Base-by-base conservation (phyloP, 2,888 invertebrate species). In the Drosophila anomalata region DNA sequence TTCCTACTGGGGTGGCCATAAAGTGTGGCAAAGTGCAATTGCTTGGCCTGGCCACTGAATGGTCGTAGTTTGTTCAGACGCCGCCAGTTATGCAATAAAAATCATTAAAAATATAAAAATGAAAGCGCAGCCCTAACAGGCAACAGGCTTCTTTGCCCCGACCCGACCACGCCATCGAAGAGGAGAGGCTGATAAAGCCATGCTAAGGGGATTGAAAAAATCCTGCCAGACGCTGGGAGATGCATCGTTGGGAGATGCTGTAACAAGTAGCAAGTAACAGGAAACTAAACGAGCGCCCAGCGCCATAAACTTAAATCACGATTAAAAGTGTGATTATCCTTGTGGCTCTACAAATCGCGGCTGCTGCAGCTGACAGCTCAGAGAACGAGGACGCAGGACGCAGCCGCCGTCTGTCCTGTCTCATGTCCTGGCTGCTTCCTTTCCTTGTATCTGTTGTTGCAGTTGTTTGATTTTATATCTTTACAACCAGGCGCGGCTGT, bases 301-400 rank as follows among this genome's bases (percentile, higher is more conserved):
- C 86, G 87, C 89, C 76, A 88, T 89, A 89, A 89, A 89, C 88
- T 88, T 89, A 89, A 89, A 90, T 90, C 90, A 90, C 90, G 90
- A 90, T 90, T 90, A 90, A 90, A 90, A 90, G 90, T 91, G 90
- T 89, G 91, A 90, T 90, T 90, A 90, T 90, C 91, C 90, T 89
- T 90, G 90, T 81, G 89, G 90, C 89, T 85, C 89, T 89, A 89
- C 90, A 89, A 90, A 90, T 89, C 89, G 90, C 83, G 81, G 73
- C 87, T 78, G 75, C 84, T 80, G 88, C 86, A 86, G 83, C 85
- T 87, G 88, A 82, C 89, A 88, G 53, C 61, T 57, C 61, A 44
- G 50, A 26, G 46, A 26, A 73, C 44, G 31, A 69, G 68, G n/a
- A 2, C n/a, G n/a, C 14, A n/a, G 36, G 36, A 29, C 29, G 29